Evolutionary conservation across 2,888 invertebrate genomes (phyloP), one percentile per base, ranked within the genome.

Genomic region (Drosophila basisetae): DNA sequence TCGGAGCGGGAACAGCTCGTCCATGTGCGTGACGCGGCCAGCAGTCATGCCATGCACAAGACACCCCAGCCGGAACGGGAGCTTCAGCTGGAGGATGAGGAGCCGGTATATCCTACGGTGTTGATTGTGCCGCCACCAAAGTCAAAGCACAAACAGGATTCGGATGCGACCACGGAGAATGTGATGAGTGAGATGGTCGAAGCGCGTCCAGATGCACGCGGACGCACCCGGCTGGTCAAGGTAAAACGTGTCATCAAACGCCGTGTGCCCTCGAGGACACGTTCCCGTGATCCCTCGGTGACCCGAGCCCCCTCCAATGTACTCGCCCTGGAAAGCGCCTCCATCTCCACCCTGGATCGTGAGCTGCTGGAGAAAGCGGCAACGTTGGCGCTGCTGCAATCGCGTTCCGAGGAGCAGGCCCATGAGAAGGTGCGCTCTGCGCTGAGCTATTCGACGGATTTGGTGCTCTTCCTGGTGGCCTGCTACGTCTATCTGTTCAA

Each of bases 401-500:
- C 78, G 2, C 39, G 68, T 10, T 78, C 90, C 22, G 87, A 88
- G 56, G 90, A 95, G 75, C 94, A 95, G 85, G 95, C 96, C 1
- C 95, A 96, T 87, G 94, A 94, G 39, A 96, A 95, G 80, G 96
- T 96, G 1, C 95, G 96, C 76, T 95, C 96, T 2, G 95, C 95
- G 0, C 94, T 97, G 31, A 96, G 96, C 91, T 97, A 96, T 91
- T 93, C 95, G 31, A 96, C 96, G 0, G 97, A 97, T 92, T 92
- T 97, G 69, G 96, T 96, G 50, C 94, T 97, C 86, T 95, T 97
- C 71, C 80, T 96, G 43, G 95, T 97, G 18, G 97, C 97, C 31
- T 95, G 96, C 92, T 97, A 97, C 95, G 94, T 97, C 41, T 97
- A 97, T 93, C 93, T 97, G 66, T 97, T 97, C 90, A 96, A 96